Base-by-base conservation (phyloP, 2,888 invertebrate species). In the Magallana nippona region DNA sequence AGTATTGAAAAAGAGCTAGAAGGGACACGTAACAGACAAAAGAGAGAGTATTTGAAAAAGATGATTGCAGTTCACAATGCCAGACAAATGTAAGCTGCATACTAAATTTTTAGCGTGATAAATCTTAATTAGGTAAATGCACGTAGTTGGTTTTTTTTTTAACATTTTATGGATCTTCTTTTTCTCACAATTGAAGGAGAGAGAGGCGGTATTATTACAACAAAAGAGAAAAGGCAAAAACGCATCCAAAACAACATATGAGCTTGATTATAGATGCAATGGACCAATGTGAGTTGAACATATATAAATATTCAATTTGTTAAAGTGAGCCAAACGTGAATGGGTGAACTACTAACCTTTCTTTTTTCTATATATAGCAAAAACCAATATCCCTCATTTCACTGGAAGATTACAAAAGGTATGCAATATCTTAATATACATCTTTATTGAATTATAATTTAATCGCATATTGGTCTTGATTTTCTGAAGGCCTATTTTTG, bases 311-410 rank as follows among this genome's bases (percentile, higher is more conserved):
- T 44, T 44, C 5, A 44, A 44, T 44, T 44, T 44, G 44, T 44
- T 8, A 44, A 44, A 44, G 44, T 44, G 3, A 44, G 44, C 44
- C 44, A 44, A 44, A 44, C 3, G 44, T 44, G 44, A 8, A 44
- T 44, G 3, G 44, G 44, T 44, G 44, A 44, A 44, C 44, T 44
- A 44, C 44, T 44, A 44, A 44, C 44, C 44, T 5, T 0, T 44
- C 44, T 44, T 44, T 44, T 44, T 44, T 8, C n/a, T 44, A 3
- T 44, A 3, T 44, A 5, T 44, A 44, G 44, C 44, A 44, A 44
- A 44, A 77, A 82, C 82, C 19, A 77, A 82, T 56, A 19, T 82
- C 13, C 82, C 82, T n/a, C 82, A 82, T 78, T 82, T 77, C 27
- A 82, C 82, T 55, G 82, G 82, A 55, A 55, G 82, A 82, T n/a